Base-by-base conservation (phyloP, 2,888 invertebrate species). In the Taphrorychus bicolor region DNA sequence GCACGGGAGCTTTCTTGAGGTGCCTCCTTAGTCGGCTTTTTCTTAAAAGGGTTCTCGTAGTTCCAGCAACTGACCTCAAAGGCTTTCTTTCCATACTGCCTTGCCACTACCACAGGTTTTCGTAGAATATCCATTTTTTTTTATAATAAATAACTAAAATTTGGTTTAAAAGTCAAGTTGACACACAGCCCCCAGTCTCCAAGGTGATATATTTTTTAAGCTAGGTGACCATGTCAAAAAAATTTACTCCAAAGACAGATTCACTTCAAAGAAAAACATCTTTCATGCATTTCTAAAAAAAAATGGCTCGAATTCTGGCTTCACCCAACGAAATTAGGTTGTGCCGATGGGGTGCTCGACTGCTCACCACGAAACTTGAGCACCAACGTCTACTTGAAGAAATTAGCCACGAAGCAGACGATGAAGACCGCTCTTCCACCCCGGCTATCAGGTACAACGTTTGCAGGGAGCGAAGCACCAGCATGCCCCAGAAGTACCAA, bases 361-460 rank as follows among this genome's bases (percentile, higher is more conserved):
- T 41, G 41, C 45, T 69, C 11, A 65, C 54, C 56, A 54, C 48
- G 42, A 69, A 69, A 48, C 32, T 64, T n/a, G 69, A 69, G n/a
- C 51, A 14, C 17, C 59, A 54, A 22, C 32, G 51, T 17, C 22
- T 57, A 23, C 53, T 59, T 5, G 45, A 61, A 16, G 70, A 72
- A 17, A 42, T 64, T 5, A 57, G 58, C 14, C 66, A 69, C 23
- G 69, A 71, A 16, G 59, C 49, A 32, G 70, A 62, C 40, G 59
- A 48, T 3, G 57, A 66, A 41, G 62, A 70, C 14, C 49, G 67
- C 17, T 22, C 58, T n/a, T 17, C 23, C 5, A 45, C 63, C 17
- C 68, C 67, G 23, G 63, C 70, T 21, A 62, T 71, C 3, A 65
- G 71, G 53, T 74, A 75, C 59, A 72, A 72, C 53, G 75, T 75